Conservation (phyloP, 1,140 invertebrate species). For the Goniozus legneri region DNA sequence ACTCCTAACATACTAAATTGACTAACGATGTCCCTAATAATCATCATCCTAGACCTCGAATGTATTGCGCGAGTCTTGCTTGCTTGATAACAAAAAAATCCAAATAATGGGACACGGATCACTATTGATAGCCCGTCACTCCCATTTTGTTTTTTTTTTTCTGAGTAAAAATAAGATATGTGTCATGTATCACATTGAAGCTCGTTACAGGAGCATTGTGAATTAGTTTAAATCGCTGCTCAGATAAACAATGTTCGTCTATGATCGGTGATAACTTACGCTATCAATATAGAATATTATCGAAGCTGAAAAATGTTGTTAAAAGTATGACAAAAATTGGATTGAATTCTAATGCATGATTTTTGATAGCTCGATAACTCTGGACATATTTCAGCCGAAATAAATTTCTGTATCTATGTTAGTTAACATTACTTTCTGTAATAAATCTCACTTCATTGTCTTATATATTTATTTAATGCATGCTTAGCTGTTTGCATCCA, state of each 20-base stretch:
- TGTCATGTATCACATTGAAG: no score
- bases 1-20: slow-evolving; percentile 46
- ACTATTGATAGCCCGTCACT: slow-evolving; percentile 43
- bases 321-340: no score
- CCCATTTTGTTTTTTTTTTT: no score
- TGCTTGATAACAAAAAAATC: slow-evolving; percentile 30
- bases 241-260: no score
- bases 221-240: no score
- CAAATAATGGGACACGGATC: slow-evolving; percentile 35
- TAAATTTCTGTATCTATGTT: slow-evolving; percentile 22
- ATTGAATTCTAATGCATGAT: no score
- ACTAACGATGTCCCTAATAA: slow-evolving; percentile 45
- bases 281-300: no score
- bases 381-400: slow-evolving; percentile 20
- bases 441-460: slow-evolving; percentile 34
- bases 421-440: slow-evolving; percentile 19
- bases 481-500: slow-evolving; percentile 40
- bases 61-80: slow-evolving; percentile 52
- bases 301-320: no score
- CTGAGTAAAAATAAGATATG: no score
- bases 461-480: slow-evolving; percentile 38
- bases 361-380: not conserved
- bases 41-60: slow-evolving; percentile 47
- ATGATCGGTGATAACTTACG: no score
- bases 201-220: no score